Evolutionary conservation across 2,113 vertebrate species (phyloP).

Genomic region (Atrichornis clamosus): DNA sequence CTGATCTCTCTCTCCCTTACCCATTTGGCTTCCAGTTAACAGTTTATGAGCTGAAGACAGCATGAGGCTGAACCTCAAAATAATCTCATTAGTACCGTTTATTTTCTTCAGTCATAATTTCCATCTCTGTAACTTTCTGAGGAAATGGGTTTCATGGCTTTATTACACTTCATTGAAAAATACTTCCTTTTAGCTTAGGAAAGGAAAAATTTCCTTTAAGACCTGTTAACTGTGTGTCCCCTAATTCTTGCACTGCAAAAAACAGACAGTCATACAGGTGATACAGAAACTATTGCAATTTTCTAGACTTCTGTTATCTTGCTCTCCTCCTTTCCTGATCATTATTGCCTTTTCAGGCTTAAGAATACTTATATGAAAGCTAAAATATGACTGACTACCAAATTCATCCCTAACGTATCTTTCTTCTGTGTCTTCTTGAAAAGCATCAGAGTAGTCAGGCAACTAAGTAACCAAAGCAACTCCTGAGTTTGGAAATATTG

Average conservation of each 20-base stretch:
- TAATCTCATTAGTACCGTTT: constrained; percentile 7
- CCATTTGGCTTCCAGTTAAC: neutral
- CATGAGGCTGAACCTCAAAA: neutral
- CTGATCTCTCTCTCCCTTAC: neutral
- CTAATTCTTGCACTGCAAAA: neutral
- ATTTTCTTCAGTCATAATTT: constrained; percentile 30
- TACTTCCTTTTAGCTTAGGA: neutral
- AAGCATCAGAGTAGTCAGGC: neutral
- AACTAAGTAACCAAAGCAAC: neutral
- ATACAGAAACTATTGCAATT: neutral
- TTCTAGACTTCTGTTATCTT: neutral
- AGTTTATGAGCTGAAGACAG: constrained; percentile 3
- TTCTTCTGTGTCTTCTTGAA: neutral
- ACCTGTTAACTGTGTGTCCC: neutral
- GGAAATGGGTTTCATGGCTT: neutral
- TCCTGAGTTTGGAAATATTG: neutral
- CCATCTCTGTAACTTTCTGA: neutral
- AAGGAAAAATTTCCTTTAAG: neutral
- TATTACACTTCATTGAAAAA: neutral
- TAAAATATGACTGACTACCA: neutral
- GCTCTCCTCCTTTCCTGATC: neutral
- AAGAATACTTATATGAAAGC: neutral
- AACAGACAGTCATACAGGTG: neutral
- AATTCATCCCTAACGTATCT: neutral
- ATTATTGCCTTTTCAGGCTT: neutral